Evolutionary conservation across 2,888 invertebrate genomes (phyloP).

Genomic region (Plagodis pulveraria): DNA sequence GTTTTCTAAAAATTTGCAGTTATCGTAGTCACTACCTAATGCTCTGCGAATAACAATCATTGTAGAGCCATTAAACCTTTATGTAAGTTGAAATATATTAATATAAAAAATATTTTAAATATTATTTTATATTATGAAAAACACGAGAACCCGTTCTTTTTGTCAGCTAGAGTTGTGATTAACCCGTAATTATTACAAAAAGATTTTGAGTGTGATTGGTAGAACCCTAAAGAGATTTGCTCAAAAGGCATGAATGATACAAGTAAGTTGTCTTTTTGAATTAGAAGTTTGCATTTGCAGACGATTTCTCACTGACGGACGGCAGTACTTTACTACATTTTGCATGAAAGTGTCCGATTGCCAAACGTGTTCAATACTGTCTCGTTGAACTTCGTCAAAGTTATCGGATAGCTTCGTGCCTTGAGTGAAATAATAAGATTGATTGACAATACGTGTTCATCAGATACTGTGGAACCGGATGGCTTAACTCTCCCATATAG

Average conservation of each 20-base stretch:
- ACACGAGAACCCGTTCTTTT: no score
- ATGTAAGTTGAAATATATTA: neutral
- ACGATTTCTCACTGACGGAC: slow-evolving; percentile 71
- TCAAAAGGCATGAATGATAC: slow-evolving; percentile 68
- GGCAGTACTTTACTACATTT: slow-evolving; percentile 57
- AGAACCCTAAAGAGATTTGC: slow-evolving; percentile 72
- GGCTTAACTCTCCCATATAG: slow-evolving; percentile 38
- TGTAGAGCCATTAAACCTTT: slow-evolving; percentile 4
- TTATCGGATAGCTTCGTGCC: slow-evolving; percentile 50
- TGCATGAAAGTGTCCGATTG: slow-evolving; percentile 62
- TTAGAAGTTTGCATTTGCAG: no score
- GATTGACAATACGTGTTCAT: slow-evolving; percentile 50
- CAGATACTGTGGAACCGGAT: slow-evolving; percentile 46
- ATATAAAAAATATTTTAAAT: no score
- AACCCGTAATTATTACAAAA: no score
- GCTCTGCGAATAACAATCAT: neutral
- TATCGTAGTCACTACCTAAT: no score
- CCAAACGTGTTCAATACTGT: slow-evolving; percentile 37
- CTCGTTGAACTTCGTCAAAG: slow-evolving; percentile 52
- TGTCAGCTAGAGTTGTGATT: no score
- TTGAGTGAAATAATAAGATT: slow-evolving; percentile 34
- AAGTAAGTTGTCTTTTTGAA: no score
- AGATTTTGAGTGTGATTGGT: slow-evolving; percentile 27
- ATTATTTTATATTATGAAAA: no score
- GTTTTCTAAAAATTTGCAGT: no score